Conservation (phyloP, 2,113 vertebrate genomes). For the Phyllostomus discolor region DNA sequence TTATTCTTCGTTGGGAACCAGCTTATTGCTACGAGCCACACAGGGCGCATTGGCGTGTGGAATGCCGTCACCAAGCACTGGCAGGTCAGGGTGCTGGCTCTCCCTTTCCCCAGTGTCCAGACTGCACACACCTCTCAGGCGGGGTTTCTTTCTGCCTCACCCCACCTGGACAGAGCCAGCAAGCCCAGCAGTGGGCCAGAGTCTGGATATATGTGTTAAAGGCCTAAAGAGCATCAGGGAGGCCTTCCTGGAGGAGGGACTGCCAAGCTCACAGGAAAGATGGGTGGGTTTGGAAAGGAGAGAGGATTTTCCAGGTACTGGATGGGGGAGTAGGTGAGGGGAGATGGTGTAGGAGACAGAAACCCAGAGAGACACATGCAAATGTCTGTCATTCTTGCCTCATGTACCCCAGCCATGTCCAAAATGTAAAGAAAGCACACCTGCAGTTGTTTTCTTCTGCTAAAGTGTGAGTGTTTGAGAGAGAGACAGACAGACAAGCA, state of each 20-base stretch:
- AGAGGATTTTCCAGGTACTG: neutral
- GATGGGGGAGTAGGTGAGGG: too few relatives aligned
- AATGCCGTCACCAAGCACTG: conserved; percentile 97
- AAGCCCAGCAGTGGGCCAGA: neutral
- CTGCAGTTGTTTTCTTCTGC: neutral
- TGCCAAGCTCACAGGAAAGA: too few relatives aligned
- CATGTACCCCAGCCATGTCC: neutral
- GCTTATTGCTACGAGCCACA: conserved; percentile 94
- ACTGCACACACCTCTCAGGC: rapidly evolving
- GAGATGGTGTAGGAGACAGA: neutral
- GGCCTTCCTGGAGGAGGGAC: neutral
- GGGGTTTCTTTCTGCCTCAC: neutral
- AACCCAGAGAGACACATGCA: neutral
- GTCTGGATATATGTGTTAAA: neutral
- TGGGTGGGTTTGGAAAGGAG: neutral
- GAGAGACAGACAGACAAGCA: neutral
- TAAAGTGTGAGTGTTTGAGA: neutral
- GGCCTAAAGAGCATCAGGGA: neutral
- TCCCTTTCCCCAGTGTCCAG: neutral
- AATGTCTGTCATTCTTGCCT: neutral
- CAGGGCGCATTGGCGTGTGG: conserved; percentile 93
- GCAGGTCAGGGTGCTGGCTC: conserved; percentile 82
- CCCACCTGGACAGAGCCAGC: neutral
- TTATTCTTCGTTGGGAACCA: conserved; percentile 96
- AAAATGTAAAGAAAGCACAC: neutral